A percentile compares a stretch with the other conserved stretches of the same genome.
Evolutionary conservation across 2,113 vertebrate genomes (phyloP).

Genomic region (Syngnathoides biaculeatus): DNA sequence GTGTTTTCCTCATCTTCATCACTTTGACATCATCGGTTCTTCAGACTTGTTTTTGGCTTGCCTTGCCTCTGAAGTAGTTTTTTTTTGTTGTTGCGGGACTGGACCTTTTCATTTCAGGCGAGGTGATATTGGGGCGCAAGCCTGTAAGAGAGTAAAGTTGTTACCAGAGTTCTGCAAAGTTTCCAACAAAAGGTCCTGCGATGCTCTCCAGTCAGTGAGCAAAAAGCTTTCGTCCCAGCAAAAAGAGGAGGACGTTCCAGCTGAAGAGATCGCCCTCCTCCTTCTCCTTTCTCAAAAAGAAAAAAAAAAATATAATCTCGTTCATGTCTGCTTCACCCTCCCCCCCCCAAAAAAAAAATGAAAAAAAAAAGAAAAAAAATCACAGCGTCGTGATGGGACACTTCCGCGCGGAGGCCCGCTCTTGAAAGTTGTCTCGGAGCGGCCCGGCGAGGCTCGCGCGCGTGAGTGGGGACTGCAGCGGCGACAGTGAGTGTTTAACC

Average conservation of each 20-base stretch:
- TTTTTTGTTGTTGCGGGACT: background rate
- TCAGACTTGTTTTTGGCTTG: constrained; percentile 26
- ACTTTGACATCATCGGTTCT: constrained; percentile 25
- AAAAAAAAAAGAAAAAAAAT: background rate
- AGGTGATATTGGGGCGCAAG: constrained; percentile 24
- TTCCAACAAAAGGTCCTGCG: constrained; percentile 24
- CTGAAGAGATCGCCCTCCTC: constrained; percentile 36
- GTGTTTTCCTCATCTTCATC: constrained; percentile 48
- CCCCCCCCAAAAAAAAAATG: too few species aligned
- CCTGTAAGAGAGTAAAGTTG: constrained; percentile 26
- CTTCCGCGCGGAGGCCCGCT: constrained; percentile 12
- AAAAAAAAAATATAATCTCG: background rate
- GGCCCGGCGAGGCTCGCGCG: constrained; percentile 41
- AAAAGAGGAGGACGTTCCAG: constrained; percentile 12
- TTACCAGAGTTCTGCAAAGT: constrained; percentile 44
- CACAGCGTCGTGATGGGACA: constrained; percentile 2
- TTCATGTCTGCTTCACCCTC: background rate
- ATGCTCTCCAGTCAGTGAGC: background rate
- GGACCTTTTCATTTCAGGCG: constrained; percentile 30
- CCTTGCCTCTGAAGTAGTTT: constrained; percentile 36
- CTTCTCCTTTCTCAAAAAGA: constrained; percentile 23
- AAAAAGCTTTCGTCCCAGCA: background rate
- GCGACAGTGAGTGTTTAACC: constrained; percentile 73
- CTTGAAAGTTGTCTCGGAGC: constrained; percentile 42
- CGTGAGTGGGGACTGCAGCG: constrained; percentile 54